These are phyloP conservation scores for Hemicentrotus pulcherrimus DNA, from an alignment of 35 echinoderm and acorn worm species.

Conservation along the genomic window DNA sequence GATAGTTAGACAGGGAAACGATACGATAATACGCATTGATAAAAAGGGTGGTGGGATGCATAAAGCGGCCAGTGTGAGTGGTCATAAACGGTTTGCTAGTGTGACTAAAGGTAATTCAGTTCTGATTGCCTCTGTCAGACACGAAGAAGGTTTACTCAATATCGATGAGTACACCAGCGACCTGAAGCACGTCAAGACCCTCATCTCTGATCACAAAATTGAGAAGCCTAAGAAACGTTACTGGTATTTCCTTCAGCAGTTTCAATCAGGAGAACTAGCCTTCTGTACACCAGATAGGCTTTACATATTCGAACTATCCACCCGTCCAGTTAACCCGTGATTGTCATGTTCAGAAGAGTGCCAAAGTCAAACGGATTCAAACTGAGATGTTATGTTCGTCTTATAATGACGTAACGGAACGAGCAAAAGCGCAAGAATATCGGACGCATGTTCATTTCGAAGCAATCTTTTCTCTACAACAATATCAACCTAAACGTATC, in stretches of 20 bases:
- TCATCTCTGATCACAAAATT: too few species aligned
- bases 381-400: too few species aligned
- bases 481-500: too few species aligned
- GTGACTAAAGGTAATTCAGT: background rate
- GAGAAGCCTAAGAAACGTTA: background rate
- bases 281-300: slow-evolving; percentile 28
- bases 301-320: background rate
- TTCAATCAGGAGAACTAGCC: slow-evolving; percentile 1
- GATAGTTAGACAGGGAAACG: too few species aligned
- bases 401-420: too few species aligned
- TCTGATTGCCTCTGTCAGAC: background rate
- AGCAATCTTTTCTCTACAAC: too few species aligned
- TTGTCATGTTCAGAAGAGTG: too few species aligned
- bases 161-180: slow-evolving; percentile 27
- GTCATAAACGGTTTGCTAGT: background rate
- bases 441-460: too few species aligned
- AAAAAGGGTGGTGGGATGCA: background rate
- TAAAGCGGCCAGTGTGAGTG: background rate
- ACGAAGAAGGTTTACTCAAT: background rate
- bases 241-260: background rate
- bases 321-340: background rate
- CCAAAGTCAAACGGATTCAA: too few species aligned
- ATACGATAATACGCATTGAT: too few species aligned
- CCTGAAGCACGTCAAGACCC: background rate
- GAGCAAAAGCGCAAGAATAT: too few species aligned